phyloP scores from a whole-genome alignment of 2,888 invertebrate genomes.

The Nebria salina region DNA sequence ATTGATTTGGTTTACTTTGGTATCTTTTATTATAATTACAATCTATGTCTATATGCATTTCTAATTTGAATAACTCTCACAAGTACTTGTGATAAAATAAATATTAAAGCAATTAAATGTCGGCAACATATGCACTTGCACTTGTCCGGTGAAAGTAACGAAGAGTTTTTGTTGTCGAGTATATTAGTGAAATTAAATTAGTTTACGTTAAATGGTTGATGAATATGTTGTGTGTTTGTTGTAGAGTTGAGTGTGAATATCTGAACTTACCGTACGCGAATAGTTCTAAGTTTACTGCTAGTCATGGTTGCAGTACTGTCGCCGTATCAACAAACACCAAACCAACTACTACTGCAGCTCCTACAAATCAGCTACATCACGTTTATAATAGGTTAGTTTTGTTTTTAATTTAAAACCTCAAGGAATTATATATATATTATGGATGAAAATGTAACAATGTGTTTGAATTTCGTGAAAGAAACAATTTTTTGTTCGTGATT shows the following conservation, averaged over 20 bases:
- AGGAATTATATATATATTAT: neutral
- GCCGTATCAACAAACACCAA: conserved; percentile 42
- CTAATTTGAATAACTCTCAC: neutral
- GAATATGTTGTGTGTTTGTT: conserved; percentile 7
- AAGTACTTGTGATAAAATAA: neutral
- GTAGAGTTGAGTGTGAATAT: conserved; percentile 45
- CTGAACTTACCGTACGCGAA: conserved; percentile 43
- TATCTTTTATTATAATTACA: neutral
- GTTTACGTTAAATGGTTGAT: neutral
- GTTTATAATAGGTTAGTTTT: conserved; percentile 45
- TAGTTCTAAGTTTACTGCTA: conserved; percentile 45
- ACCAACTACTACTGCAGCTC: conserved; percentile 37
- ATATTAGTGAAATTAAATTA: conserved; percentile 9
- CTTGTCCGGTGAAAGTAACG: conserved; percentile 11
- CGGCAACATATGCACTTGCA: conserved; percentile 1
- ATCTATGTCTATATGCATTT: neutral
- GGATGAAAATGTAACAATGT: too few relatives aligned
- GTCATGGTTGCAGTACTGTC: conserved; percentile 44
- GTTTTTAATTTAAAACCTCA: neutral
- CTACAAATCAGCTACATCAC: conserved; percentile 45
- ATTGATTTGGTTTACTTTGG: neutral
- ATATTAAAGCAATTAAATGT: conserved; percentile 7
- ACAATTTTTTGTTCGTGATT: neutral
- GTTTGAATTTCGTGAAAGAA: neutral
- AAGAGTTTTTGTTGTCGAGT: neutral